phyloP scores from a whole-genome alignment of 2,113 vertebrate genomes.

The Stictonetta naevosa region DNA sequence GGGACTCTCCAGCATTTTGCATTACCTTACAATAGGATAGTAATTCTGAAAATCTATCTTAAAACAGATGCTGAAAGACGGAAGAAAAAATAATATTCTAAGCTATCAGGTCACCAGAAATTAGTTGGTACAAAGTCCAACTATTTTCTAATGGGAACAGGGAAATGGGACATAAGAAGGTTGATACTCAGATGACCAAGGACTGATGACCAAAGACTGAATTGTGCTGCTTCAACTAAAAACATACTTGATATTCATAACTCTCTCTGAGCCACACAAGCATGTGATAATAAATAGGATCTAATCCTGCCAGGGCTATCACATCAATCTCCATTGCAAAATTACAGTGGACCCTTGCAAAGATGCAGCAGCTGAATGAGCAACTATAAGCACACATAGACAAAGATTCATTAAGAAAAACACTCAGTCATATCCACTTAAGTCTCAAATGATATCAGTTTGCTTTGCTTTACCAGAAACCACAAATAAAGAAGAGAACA shows the following conservation, averaged over 20 bases:
- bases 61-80: background rate
- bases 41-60: background rate
- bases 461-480: background rate
- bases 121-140: background rate
- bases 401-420: background rate
- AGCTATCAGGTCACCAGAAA: background rate
- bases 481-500: background rate
- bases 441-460: background rate
- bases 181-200: background rate
- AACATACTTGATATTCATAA: background rate
- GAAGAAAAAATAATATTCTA: background rate
- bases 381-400: background rate
- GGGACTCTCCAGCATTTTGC: background rate
- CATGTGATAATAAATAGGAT: background rate
- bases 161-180: background rate
- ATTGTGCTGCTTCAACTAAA: background rate
- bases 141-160: background rate
- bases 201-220: background rate
- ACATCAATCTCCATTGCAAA: background rate
- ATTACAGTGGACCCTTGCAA: background rate
- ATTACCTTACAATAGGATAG: background rate
- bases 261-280: background rate
- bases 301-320: background rate
- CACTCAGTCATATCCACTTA: background rate
- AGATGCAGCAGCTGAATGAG: slow-evolving; percentile 30